Evolutionary conservation across 2,113 vertebrate genomes (phyloP).

Genomic region (Lagenorhynchus albirostris): DNA sequence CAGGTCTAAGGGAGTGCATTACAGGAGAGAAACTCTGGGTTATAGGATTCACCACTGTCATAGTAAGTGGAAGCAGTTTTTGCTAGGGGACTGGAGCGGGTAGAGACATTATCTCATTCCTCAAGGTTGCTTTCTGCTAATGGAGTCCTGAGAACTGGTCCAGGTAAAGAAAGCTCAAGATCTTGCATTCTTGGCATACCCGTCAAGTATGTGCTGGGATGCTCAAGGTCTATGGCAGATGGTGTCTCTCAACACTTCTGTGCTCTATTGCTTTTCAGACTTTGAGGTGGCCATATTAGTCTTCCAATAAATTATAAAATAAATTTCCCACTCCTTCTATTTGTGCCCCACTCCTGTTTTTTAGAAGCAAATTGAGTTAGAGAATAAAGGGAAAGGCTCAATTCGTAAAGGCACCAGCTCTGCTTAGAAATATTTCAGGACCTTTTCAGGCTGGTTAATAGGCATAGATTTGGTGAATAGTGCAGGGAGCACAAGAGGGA

Average conservation of each 20-base stretch:
- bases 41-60: background rate
- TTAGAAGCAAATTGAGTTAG: background rate
- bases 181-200: background rate
- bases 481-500: background rate
- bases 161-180: background rate
- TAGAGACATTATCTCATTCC: background rate
- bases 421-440: background rate
- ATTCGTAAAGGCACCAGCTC: background rate
- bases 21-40: background rate
- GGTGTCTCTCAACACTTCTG: background rate
- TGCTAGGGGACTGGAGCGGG: background rate
- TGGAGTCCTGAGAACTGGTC: background rate
- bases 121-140: background rate
- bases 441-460: background rate
- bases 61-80: background rate
- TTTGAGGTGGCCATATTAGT: background rate
- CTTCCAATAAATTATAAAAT: background rate
- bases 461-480: background rate
- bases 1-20: background rate
- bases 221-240: background rate
- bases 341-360: background rate
- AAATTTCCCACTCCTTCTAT: background rate
- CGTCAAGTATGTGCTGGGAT: background rate
- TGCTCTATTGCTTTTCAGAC: background rate
- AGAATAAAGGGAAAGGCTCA: background rate